Percentiles rank a stretch among this genome's conserved stretches.
Conservation (phyloP, 2,888 invertebrate genomes). For the Pyrgus malvae region DNA sequence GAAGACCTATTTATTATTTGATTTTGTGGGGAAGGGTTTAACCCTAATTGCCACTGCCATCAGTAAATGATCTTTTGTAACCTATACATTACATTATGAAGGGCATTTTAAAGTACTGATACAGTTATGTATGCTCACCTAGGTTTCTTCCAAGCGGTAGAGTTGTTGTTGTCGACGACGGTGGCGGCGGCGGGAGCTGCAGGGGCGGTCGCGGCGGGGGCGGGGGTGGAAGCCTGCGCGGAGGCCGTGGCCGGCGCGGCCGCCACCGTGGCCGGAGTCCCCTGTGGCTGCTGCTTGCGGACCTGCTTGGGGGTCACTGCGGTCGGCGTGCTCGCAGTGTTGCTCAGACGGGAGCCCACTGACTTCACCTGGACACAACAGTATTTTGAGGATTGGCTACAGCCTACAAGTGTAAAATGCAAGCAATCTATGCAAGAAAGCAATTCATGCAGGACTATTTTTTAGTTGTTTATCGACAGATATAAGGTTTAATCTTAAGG, state of each 20-base stretch:
- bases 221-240: constrained; percentile 2
- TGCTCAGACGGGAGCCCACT: constrained; percentile 61
- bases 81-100: no score
- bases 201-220: constrained; percentile 13
- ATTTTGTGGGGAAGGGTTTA: no score
- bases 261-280: constrained; percentile 3
- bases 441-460: no score
- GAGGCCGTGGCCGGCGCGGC: neutral
- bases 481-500: no score
- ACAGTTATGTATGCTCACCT: constrained; percentile 49
- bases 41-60: no score
- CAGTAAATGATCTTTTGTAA: no score
- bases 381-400: no score
- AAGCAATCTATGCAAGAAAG: no score
- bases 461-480: no score
- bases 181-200: constrained; percentile 8
- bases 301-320: constrained; percentile 37
- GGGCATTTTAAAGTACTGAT: neutral
- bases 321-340: constrained; percentile 37
- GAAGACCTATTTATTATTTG: no score
- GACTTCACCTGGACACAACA: constrained; percentile 59
- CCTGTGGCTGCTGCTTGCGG: constrained; percentile 26
- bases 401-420: no score
- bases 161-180: constrained; percentile 61
- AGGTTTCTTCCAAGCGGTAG: constrained; percentile 70